Evolutionary conservation across 2,113 vertebrate species (phyloP).

Genomic region (Hyla sarda): DNA sequence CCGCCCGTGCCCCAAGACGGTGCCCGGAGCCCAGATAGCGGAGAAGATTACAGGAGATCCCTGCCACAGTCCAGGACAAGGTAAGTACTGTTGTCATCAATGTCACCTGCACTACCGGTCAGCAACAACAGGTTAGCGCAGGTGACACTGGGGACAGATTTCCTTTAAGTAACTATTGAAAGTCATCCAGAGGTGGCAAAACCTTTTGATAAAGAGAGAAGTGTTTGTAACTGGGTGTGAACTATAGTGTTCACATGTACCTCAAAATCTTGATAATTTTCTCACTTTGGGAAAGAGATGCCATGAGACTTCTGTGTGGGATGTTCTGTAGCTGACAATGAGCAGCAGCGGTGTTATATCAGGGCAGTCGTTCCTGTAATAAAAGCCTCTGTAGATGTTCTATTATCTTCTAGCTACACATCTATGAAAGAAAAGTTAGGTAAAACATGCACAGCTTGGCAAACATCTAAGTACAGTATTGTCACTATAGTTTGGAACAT

Average conservation of each 20-base stretch:
- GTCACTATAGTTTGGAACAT: background rate
- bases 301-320: conserved; percentile 13
- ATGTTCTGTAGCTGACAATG: background rate
- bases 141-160: too few relatives aligned
- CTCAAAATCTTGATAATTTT: conserved; percentile 12
- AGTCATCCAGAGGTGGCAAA: conserved; percentile 10
- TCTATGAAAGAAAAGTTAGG: background rate
- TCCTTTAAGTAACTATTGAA: background rate
- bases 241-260: conserved; percentile 20
- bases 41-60: too few relatives aligned
- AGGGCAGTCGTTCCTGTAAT: background rate
- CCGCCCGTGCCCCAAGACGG: too few relatives aligned
- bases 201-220: background rate
- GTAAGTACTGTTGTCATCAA: too few relatives aligned
- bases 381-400: background rate
- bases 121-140: too few relatives aligned
- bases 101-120: too few relatives aligned
- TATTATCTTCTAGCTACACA: background rate
- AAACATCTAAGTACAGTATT: background rate
- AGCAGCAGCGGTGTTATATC: background rate
- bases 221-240: conserved; percentile 9
- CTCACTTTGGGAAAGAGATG: conserved; percentile 30
- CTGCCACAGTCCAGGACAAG: too few relatives aligned
- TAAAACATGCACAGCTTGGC: too few relatives aligned
- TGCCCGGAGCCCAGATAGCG: too few relatives aligned